These are phyloP conservation scores for Xanthia togata DNA, from an alignment of 2,888 invertebrate genomes.

Conservation along the genomic window DNA sequence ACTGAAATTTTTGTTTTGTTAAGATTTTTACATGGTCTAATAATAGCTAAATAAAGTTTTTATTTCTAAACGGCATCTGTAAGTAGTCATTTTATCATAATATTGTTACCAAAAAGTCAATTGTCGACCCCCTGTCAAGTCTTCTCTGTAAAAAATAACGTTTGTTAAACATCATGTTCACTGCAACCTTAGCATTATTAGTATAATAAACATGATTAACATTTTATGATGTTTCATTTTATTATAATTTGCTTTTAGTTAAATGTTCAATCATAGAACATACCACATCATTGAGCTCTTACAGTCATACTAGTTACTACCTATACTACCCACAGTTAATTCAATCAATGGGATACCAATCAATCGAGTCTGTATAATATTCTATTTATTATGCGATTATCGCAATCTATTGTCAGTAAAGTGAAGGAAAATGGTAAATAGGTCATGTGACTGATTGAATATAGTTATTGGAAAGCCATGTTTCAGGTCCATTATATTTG, in stretches of 20 bases:
- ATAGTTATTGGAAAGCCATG: background rate
- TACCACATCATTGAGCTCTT: background rate
- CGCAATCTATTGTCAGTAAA: background rate
- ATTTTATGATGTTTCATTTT: conserved; percentile 72
- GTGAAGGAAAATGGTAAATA: conserved; percentile 8
- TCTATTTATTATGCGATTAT: background rate
- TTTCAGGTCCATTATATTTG: background rate
- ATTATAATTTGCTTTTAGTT: conserved; percentile 12
- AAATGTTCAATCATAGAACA: background rate
- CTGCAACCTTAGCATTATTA: conserved; percentile 85
- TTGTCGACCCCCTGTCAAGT: conserved; percentile 75
- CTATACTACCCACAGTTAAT: background rate
- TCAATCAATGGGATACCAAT: background rate
- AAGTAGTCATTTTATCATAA: conserved; percentile 73
- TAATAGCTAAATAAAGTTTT: conserved; percentile 68
- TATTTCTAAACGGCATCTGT: conserved; percentile 73
- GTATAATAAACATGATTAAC: conserved; percentile 88
- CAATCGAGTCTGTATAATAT: background rate
- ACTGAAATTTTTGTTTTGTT: conserved; percentile 79
- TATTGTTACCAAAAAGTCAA: conserved; percentile 87
- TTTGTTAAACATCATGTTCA: conserved; percentile 82
- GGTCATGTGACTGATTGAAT: conserved; percentile 2
- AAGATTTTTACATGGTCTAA: conserved; percentile 71
- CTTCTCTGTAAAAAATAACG: conserved; percentile 72
- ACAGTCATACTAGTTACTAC: too few species aligned